Evolutionary conservation across 2,888 invertebrate genomes (phyloP).

Genomic region (Heteromyza rotundicornis): DNA sequence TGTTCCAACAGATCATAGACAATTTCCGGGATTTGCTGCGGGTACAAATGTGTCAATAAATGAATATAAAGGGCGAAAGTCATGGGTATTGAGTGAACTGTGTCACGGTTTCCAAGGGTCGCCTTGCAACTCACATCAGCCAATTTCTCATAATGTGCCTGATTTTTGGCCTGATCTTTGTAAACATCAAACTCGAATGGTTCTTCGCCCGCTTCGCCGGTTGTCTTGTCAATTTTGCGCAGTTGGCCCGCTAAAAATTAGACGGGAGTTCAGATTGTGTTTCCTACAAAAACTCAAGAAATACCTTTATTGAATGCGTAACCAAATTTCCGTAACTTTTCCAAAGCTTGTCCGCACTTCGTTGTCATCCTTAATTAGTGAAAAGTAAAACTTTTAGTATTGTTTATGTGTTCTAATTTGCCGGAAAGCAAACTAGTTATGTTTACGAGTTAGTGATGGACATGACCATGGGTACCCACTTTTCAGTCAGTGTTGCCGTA

Average conservation of each 20-base stretch:
- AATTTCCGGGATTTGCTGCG: slow-evolving; percentile 71
- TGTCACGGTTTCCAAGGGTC: too few relatives aligned
- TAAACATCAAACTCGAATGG: slow-evolving; percentile 72
- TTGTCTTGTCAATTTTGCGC: slow-evolving; percentile 66
- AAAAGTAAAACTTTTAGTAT: too few relatives aligned
- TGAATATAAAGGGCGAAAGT: background rate
- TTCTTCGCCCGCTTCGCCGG: slow-evolving; percentile 64
- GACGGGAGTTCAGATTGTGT: too few relatives aligned
- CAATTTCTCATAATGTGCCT: slow-evolving; percentile 74
- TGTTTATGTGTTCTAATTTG: too few relatives aligned
- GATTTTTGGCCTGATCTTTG: slow-evolving; percentile 70
- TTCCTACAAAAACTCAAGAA: slow-evolving; percentile 13
- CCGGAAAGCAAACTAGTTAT: too few relatives aligned
- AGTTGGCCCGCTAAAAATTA: slow-evolving; percentile 71
- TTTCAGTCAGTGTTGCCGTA: too few relatives aligned
- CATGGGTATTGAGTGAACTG: background rate
- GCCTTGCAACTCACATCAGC: slow-evolving; percentile 70
- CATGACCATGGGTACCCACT: too few relatives aligned
- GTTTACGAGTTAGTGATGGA: too few relatives aligned
- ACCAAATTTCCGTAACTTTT: slow-evolving; percentile 37
- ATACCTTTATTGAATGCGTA: slow-evolving; percentile 52
- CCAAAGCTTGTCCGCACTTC: slow-evolving; percentile 33
- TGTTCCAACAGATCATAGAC: slow-evolving; percentile 72
- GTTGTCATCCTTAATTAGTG: slow-evolving; percentile 2
- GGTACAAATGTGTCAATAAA: background rate